Evolutionary conservation across 1,140 invertebrate genomes (phyloP).

Genomic region (Drosophila saltans): DNA sequence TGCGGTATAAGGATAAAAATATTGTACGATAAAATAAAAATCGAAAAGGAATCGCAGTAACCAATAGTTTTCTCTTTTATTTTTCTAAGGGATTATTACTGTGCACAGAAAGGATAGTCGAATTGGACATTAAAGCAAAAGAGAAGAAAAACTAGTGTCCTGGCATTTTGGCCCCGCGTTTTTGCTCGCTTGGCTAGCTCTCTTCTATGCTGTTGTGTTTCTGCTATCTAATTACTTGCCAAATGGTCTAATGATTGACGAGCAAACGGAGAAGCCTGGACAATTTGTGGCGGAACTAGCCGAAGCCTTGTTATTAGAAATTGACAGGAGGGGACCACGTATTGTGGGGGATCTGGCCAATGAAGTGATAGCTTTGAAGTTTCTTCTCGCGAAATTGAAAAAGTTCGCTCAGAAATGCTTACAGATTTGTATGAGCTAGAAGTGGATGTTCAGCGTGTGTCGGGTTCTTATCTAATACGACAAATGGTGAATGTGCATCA

Average conservation of each 20-base stretch:
- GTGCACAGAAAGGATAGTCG: slow-evolving; percentile 28
- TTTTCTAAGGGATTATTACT: neutral
- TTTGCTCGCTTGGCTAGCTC: slow-evolving; percentile 59
- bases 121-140: neutral
- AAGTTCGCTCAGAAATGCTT: slow-evolving; percentile 45
- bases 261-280: slow-evolving; percentile 55
- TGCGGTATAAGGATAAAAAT: slow-evolving; percentile 10
- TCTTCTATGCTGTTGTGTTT: slow-evolving; percentile 64
- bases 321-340: slow-evolving; percentile 88
- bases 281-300: slow-evolving; percentile 73
- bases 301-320: slow-evolving; percentile 84
- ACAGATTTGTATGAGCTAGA: slow-evolving; percentile 66
- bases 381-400: slow-evolving; percentile 81
- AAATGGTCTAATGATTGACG: slow-evolving; percentile 32
- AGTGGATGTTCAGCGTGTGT: slow-evolving; percentile 84
- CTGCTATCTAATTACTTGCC: slow-evolving; percentile 65
- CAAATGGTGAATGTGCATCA: no score
- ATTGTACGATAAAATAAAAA: neutral
- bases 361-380: slow-evolving; percentile 86
- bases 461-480: slow-evolving; percentile 90
- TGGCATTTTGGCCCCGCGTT: slow-evolving; percentile 72
- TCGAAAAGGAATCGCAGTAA: neutral
- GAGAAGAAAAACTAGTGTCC: slow-evolving; percentile 32
- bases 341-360: slow-evolving; percentile 87
- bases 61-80: neutral